Conservation (phyloP, 2,888 invertebrate genomes). For the Trissoscelio sp. region DNA sequence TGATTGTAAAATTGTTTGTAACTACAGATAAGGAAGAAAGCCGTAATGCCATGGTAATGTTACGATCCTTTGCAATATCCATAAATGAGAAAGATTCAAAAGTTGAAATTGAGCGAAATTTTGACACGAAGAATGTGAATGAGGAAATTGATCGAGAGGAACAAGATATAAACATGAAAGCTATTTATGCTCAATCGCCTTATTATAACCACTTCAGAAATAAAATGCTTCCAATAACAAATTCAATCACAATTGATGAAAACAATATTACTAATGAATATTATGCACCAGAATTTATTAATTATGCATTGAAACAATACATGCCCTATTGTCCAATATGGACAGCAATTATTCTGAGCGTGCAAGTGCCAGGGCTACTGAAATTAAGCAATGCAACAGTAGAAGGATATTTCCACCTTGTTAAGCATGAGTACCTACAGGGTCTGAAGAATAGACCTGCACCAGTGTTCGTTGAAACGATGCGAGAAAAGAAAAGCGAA, state of each 20-base stretch:
- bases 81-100: no score
- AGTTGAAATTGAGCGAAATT: no score
- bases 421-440: slow-evolving; percentile 6
- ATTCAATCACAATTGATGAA: not conserved
- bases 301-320: not conserved
- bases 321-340: slow-evolving; percentile 2
- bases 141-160: not conserved
- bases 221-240: not conserved
- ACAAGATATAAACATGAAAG: not conserved
- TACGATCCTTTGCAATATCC: no score
- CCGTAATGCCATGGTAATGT: not conserved
- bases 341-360: slow-evolving; percentile 7
- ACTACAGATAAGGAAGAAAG: not conserved
- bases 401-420: slow-evolving; percentile 6
- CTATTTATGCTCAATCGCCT: slow-evolving; percentile 8
- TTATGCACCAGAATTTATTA: not conserved
- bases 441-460: no score
- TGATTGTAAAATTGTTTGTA: not conserved
- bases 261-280: not conserved
- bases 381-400: slow-evolving; percentile 25
- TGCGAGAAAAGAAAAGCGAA: not conserved
- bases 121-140: no score
- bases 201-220: not conserved
- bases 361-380: not conserved
- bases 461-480: no score